phyloP scores from a whole-genome alignment of 30 jellyfish, hydroid and myxozoan species.

The Phacellophora camtschatica region DNA sequence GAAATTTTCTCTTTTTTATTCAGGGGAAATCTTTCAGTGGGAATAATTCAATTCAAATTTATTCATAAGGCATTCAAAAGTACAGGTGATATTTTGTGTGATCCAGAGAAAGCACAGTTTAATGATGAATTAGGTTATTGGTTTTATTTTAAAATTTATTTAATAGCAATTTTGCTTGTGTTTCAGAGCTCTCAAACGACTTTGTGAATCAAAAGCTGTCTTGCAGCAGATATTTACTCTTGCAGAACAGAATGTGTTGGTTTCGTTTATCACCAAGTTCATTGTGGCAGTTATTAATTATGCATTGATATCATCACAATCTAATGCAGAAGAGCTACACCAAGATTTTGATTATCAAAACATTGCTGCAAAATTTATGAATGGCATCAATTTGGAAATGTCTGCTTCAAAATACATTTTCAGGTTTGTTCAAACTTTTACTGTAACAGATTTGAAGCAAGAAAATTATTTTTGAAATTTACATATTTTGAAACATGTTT shows the following conservation, averaged over 20 bases:
- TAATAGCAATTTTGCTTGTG: background rate
- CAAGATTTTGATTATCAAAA: background rate
- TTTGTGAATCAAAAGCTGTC: conserved; percentile 5
- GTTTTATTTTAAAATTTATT: background rate
- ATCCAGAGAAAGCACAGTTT: no score
- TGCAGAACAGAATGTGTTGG: conserved; percentile 11
- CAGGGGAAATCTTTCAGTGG: no score
- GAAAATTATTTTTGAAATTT: no score
- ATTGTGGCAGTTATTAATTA: conserved; percentile 1
- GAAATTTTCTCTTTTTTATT: no score
- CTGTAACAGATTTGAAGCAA: no score
- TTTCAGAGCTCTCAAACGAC: conserved; percentile 15
- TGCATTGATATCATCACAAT: conserved; percentile 30
- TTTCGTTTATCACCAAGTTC: background rate
- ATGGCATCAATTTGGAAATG: background rate
- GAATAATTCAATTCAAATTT: no score
- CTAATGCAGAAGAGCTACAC: background rate
- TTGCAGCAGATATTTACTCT: background rate
- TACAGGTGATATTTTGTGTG: no score
- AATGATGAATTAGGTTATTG: background rate
- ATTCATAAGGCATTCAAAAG: no score
- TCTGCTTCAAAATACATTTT: background rate
- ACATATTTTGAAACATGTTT: no score
- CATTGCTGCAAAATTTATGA: background rate
- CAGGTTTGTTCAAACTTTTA: conserved; percentile 17